phyloP scores from a whole-genome alignment of 1,140 invertebrate species.

The Leptinotarsa undecemlineata region DNA sequence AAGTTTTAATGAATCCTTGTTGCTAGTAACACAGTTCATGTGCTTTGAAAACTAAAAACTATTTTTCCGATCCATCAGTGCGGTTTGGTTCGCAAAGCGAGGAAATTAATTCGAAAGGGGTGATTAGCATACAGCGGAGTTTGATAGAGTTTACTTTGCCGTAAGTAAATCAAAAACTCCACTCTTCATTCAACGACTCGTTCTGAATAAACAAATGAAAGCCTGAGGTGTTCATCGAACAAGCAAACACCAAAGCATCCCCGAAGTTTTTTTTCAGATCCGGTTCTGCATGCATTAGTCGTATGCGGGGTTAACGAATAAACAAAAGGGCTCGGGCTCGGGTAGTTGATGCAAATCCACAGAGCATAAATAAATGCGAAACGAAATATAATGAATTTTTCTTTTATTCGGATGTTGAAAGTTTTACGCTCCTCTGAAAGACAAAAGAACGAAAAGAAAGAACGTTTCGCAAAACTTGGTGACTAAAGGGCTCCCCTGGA shows the following conservation, averaged over 20 bases:
- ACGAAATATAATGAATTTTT: slow-evolving; percentile 18
- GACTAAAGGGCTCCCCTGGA: slow-evolving; percentile 11
- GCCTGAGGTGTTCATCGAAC: neutral
- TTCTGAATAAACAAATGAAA: neutral
- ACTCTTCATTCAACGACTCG: neutral
- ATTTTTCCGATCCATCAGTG: too few species aligned
- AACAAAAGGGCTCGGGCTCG: neutral
- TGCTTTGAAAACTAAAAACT: too few species aligned
- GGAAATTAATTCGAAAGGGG: too few species aligned
- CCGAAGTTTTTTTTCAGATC: neutral
- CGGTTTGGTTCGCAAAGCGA: too few species aligned
- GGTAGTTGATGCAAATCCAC: slow-evolving; percentile 9
- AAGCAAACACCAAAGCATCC: too few species aligned
- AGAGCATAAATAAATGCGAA: slow-evolving; percentile 13
- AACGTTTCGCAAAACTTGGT: slow-evolving; percentile 1
- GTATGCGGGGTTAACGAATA: neutral
- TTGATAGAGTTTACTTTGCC: neutral
- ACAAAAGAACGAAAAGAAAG: slow-evolving; percentile 11
- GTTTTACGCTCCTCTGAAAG: slow-evolving; percentile 10
- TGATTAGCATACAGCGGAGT: too few species aligned
- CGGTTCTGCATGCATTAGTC: neutral
- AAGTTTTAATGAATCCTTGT: too few species aligned
- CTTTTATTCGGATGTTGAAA: slow-evolving; percentile 19
- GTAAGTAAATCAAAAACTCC: neutral
- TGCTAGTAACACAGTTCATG: too few species aligned